Evolutionary conservation across 2,113 vertebrate genomes (phyloP).

Genomic region (Psephotus haematonotus): DNA sequence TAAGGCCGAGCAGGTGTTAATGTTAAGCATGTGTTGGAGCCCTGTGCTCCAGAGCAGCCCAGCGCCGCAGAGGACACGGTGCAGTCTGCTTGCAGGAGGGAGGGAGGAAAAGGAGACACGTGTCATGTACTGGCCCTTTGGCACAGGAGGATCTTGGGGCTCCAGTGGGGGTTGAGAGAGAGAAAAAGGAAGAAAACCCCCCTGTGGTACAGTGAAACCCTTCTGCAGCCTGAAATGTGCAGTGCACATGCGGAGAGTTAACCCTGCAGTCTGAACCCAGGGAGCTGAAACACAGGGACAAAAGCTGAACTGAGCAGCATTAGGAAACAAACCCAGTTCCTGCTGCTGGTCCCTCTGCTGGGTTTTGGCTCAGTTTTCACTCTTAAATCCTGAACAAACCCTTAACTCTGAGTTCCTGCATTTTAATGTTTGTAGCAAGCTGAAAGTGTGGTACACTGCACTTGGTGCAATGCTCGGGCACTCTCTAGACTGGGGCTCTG

Average conservation of each 20-base stretch:
- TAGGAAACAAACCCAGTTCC: background rate
- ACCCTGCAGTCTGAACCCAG: background rate
- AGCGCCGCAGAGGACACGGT: background rate
- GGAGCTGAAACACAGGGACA: background rate
- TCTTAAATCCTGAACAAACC: background rate
- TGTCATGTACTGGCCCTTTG: constrained; percentile 21
- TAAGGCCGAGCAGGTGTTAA: background rate
- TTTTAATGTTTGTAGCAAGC: background rate
- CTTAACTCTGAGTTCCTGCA: background rate
- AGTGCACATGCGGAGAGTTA: background rate
- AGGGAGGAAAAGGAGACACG: constrained; percentile 12
- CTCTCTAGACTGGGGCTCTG: background rate
- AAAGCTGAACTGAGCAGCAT: background rate
- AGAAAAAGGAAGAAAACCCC: background rate
- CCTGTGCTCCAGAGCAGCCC: background rate
- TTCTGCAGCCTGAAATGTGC: background rate
- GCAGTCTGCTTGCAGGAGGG: background rate
- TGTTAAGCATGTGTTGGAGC: background rate
- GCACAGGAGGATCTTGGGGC: background rate
- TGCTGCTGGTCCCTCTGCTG: background rate
- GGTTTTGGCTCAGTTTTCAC: background rate
- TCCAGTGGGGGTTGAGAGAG: background rate
- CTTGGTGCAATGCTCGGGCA: background rate
- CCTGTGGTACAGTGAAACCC: background rate
- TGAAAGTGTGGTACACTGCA: background rate